Conservation (phyloP, 2,888 invertebrate species). For the Ctena decussata region DNA sequence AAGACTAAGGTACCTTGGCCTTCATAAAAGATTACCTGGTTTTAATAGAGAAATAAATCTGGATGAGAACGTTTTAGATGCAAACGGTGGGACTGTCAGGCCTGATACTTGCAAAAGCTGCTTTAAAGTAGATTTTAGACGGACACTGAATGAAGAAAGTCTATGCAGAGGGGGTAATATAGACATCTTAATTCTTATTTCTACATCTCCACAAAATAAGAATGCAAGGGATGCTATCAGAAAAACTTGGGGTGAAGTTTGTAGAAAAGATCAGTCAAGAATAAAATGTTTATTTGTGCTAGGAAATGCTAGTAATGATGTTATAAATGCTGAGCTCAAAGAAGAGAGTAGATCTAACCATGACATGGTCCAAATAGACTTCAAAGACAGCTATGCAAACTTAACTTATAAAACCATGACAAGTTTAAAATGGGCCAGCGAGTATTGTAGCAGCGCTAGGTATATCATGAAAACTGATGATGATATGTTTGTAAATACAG, state of each 20-base stretch:
- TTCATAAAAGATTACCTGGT: neutral
- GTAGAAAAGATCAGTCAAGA: constrained; percentile 40
- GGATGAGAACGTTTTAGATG: neutral
- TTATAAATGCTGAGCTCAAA: constrained; percentile 32
- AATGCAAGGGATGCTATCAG: constrained; percentile 67
- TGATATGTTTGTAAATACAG: constrained; percentile 77
- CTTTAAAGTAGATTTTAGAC: constrained; percentile 66
- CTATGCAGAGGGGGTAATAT: constrained; percentile 58
- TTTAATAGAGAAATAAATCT: neutral
- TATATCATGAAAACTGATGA: constrained; percentile 84
- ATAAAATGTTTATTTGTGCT: constrained; percentile 70
- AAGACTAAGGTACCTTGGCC: neutral
- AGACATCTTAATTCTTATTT: constrained; percentile 68
- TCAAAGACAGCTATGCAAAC: constrained; percentile 76
- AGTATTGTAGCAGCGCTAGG: constrained; percentile 66
- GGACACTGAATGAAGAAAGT: constrained; percentile 50
- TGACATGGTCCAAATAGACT: constrained; percentile 74
- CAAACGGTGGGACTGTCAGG: constrained; percentile 18
- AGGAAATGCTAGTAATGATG: constrained; percentile 41
- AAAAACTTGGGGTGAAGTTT: constrained; percentile 72
- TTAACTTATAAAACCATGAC: constrained; percentile 78
- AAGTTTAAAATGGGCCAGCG: constrained; percentile 69
- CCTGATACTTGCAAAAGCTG: constrained; percentile 66
- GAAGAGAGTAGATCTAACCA: constrained; percentile 62
- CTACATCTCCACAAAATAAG: constrained; percentile 60